phyloP scores from a whole-genome alignment of 1,140 invertebrate species.

The Choristoneura fumiferana region DNA sequence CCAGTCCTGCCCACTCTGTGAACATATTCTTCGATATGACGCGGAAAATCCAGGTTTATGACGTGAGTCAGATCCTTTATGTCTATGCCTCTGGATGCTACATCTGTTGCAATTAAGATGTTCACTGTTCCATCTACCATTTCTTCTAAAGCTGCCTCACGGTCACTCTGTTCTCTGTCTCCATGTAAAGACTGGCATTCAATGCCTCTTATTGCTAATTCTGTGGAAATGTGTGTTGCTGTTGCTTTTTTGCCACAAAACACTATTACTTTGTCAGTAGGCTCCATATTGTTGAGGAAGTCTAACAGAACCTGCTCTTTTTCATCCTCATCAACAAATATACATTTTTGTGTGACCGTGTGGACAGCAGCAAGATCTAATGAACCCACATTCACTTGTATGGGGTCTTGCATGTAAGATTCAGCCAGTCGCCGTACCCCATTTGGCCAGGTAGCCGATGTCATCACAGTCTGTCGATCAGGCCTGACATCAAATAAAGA shows the following conservation, averaged over 20 bases:
- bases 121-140: conserved; percentile 86
- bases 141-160: conserved; percentile 91
- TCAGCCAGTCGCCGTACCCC: conserved; percentile 90
- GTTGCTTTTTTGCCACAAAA: conserved; percentile 92
- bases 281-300: conserved; percentile 82
- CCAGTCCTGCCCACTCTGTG: conserved; percentile 93
- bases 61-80: conserved; percentile 94
- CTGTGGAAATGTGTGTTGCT: conserved; percentile 89
- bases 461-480: conserved; percentile 92
- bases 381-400: conserved; percentile 93
- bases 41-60: conserved; percentile 92
- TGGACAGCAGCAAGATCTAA: conserved; percentile 92
- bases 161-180: conserved; percentile 91
- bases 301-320: conserved; percentile 72
- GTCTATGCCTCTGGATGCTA: conserved; percentile 94
- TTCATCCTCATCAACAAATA: conserved; percentile 86
- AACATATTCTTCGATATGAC: conserved; percentile 95
- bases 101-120: conserved; percentile 96
- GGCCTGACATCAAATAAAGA: conserved; percentile 87
- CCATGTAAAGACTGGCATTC: conserved; percentile 91
- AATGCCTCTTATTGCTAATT: conserved; percentile 84
- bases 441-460: conserved; percentile 92
- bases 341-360: conserved; percentile 87
- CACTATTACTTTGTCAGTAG: conserved; percentile 90
- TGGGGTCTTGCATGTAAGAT: conserved; percentile 91